phyloP scores from a whole-genome alignment of 2,797 vertebrate species.

The Oreortyx pictus region DNA sequence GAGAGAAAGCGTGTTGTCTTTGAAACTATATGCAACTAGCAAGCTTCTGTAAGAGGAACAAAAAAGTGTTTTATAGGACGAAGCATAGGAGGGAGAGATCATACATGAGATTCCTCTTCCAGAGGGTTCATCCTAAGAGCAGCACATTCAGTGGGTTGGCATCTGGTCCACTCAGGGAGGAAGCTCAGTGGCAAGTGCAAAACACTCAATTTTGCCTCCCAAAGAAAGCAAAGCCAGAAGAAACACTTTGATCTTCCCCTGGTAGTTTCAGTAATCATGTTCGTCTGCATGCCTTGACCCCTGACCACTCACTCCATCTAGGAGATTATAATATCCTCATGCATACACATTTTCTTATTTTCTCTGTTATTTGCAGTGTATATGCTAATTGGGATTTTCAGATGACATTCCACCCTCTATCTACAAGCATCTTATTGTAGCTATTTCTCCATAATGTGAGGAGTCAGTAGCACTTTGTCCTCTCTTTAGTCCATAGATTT shows the following conservation, averaged over 20 bases:
- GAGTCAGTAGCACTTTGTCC: neutral
- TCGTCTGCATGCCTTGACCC: neutral
- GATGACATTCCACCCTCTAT: neutral
- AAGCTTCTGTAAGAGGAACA: neutral
- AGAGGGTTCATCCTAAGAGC: neutral
- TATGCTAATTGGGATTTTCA: neutral
- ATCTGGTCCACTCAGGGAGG: neutral
- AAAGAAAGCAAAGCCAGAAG: neutral
- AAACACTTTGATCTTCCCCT: neutral
- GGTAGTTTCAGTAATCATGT: neutral
- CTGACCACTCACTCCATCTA: neutral
- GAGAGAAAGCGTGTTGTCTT: neutral
- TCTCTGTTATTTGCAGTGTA: neutral
- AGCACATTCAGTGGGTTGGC: neutral
- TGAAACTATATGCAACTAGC: neutral
- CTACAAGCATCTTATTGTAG: neutral
- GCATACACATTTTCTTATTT: rapidly evolving
- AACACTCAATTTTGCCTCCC: neutral
- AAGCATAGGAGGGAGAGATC: neutral
- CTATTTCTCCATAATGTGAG: neutral
- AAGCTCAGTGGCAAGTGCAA: no score
- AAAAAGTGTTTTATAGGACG: neutral
- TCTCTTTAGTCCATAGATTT: neutral
- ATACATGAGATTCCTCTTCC: neutral
- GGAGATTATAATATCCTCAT: neutral